Evolutionary conservation across 2,888 invertebrate species (phyloP).

Genomic region (Pheosia gnoma): DNA sequence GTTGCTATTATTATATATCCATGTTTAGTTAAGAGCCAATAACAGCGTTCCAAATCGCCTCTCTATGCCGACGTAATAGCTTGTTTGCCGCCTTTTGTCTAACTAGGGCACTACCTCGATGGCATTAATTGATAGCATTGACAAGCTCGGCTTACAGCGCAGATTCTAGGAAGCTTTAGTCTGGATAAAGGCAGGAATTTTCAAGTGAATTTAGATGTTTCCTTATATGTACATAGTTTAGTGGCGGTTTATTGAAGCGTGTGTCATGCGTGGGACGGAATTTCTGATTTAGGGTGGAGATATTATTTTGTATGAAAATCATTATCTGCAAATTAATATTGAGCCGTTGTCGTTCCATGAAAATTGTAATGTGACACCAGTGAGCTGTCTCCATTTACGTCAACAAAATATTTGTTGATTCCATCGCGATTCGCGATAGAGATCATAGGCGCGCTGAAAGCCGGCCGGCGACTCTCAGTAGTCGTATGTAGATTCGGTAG

Average conservation of each 20-base stretch:
- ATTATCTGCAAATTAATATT: constrained; percentile 53
- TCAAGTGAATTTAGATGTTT: constrained; percentile 30
- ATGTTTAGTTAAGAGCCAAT: constrained; percentile 48
- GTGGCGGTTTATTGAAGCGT: neutral
- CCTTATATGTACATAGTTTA: neutral
- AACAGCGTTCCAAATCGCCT: constrained; percentile 49
- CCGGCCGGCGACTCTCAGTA: constrained; percentile 55
- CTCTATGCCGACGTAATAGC: constrained; percentile 54
- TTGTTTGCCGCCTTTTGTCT: constrained; percentile 66
- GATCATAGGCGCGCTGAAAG: constrained; percentile 53
- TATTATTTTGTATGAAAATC: constrained; percentile 25
- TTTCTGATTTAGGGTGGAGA: neutral
- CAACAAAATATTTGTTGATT: constrained; percentile 57
- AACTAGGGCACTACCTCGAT: constrained; percentile 69
- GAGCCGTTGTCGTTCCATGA: constrained; percentile 64
- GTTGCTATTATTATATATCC: constrained; percentile 34
- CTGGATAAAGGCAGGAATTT: constrained; percentile 35
- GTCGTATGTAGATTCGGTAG: constrained; percentile 65
- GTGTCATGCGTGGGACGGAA: neutral
- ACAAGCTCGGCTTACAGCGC: constrained; percentile 54
- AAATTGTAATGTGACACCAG: constrained; percentile 67
- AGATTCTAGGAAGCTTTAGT: constrained; percentile 46
- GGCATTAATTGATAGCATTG: constrained; percentile 75
- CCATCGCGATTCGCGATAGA: constrained; percentile 50
- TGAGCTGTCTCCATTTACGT: constrained; percentile 57